Evolutionary conservation across 2,797 vertebrate genomes (phyloP).

Genomic region (Cyprinodon diabolis): DNA sequence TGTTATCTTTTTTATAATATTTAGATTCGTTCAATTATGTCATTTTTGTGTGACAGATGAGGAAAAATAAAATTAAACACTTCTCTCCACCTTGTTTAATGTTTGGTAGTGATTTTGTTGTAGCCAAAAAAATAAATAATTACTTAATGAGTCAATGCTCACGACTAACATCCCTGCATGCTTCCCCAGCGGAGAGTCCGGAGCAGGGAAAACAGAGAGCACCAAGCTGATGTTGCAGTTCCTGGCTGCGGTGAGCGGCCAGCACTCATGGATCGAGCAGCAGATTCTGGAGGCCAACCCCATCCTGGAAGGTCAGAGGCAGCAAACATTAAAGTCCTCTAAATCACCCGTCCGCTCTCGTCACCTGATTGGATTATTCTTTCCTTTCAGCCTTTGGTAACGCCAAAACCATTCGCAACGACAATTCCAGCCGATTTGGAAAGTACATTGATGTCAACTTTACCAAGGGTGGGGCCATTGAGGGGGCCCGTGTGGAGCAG

Average conservation of each 20-base stretch:
- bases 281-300: conserved; percentile 96
- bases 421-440: conserved; percentile 98
- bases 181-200: conserved; percentile 91
- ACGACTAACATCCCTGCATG: conserved; percentile 9
- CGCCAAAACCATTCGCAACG: conserved; percentile 94
- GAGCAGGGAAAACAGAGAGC: conserved; percentile 96
- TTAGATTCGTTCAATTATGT: not conserved
- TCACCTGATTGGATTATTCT: not conserved
- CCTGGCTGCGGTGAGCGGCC: conserved; percentile 91
- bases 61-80: not conserved
- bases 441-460: conserved; percentile 95
- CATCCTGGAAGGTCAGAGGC: conserved; percentile 89
- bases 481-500: conserved; percentile 92
- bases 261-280: conserved; percentile 96
- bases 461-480: conserved; percentile 85
- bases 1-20: not conserved
- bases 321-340: not conserved
- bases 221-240: conserved; percentile 95
- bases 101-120: not conserved
- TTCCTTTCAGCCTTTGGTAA: conserved; percentile 91
- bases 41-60: not conserved
- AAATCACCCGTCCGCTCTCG: not conserved
- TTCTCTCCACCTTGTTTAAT: too few species aligned
- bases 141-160: not conserved
- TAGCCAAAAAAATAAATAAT: not conserved